Evolutionary conservation across 2,113 vertebrate genomes (phyloP).

Genomic region (Forbesichthys agassizii): DNA sequence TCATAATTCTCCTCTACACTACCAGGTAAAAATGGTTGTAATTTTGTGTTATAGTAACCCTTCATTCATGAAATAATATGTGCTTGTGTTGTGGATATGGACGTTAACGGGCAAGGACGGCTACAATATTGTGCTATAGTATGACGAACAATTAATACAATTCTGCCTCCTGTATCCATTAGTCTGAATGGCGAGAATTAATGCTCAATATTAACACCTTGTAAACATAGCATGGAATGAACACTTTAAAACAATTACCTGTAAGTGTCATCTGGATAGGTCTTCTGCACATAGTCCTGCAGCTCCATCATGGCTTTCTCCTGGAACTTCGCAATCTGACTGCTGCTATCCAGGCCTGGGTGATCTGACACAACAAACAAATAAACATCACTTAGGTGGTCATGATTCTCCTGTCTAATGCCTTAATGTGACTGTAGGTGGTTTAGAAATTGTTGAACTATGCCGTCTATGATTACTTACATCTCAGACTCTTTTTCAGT

Average conservation of each 20-base stretch:
- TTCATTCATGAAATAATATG: too few relatives aligned
- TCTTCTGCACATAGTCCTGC: constrained; percentile 98
- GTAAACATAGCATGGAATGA: not conserved
- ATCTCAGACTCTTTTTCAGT: too few relatives aligned
- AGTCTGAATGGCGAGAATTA: not conserved
- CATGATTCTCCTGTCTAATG: not conserved
- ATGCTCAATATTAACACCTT: not conserved
- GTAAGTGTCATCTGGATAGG: constrained; percentile 95
- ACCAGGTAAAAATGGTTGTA: too few relatives aligned
- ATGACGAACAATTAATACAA: too few relatives aligned
- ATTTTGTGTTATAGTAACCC: too few relatives aligned
- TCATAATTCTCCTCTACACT: too few relatives aligned
- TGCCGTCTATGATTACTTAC: too few relatives aligned
- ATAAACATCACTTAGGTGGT: not conserved
- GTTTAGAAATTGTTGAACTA: too few relatives aligned
- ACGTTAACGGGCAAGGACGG: not conserved
- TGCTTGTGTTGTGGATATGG: not conserved
- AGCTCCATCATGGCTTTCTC: constrained; percentile 99
- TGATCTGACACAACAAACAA: constrained; percentile 81
- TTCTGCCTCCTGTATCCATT: too few relatives aligned
- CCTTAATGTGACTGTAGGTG: not conserved
- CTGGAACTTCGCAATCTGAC: constrained; percentile 97
- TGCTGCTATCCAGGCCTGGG: constrained; percentile 89
- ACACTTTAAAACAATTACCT: constrained; percentile 74
- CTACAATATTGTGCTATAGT: too few relatives aligned